A percentile compares a stretch with the other conserved stretches of the same genome.
phyloP scores from a whole-genome alignment of 2,888 invertebrate genomes.

The Spialia ferax region DNA sequence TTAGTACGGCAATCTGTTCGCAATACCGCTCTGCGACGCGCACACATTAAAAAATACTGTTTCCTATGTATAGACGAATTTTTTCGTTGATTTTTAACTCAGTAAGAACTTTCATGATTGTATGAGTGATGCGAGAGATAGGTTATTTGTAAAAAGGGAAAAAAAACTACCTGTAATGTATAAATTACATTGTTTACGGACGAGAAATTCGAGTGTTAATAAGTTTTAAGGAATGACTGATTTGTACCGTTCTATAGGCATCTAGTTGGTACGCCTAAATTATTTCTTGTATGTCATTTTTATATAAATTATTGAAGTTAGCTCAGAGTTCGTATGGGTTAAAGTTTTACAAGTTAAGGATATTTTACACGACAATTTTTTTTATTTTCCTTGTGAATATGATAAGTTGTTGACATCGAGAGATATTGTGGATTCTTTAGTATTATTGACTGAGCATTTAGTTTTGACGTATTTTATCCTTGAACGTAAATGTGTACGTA shows the following conservation, averaged over 20 bases:
- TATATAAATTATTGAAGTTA: conserved; percentile 55
- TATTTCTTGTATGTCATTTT: conserved; percentile 71
- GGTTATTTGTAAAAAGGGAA: conserved; percentile 39
- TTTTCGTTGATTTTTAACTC: conserved; percentile 11
- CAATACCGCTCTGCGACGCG: conserved; percentile 23
- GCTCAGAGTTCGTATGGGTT: conserved; percentile 50
- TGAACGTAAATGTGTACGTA: conserved; percentile 22
- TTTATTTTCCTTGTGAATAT: conserved; percentile 51
- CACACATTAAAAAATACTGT: conserved; percentile 12
- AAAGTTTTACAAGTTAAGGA: conserved; percentile 48
- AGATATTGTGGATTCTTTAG: conserved; percentile 37
- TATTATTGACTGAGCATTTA: conserved; percentile 54
- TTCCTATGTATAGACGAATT: conserved; percentile 25
- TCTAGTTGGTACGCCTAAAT: conserved; percentile 69
- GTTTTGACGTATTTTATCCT: conserved; percentile 28
- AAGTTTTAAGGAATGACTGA: conserved; percentile 81
- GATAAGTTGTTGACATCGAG: conserved; percentile 52
- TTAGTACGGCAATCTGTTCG: conserved; percentile 4
- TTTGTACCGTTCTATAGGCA: conserved; percentile 72
- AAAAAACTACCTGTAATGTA: conserved; percentile 15
- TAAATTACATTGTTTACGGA: conserved; percentile 27
- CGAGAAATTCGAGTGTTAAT: conserved; percentile 52
- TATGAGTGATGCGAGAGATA: conserved; percentile 33
- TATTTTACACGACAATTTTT: conserved; percentile 48
- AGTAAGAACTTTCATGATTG: conserved; percentile 33